Evolutionary conservation across 2,113 vertebrate species (phyloP), one percentile per base, ranked within the genome.

Genomic region (Beaufortia kweichowensis): DNA sequence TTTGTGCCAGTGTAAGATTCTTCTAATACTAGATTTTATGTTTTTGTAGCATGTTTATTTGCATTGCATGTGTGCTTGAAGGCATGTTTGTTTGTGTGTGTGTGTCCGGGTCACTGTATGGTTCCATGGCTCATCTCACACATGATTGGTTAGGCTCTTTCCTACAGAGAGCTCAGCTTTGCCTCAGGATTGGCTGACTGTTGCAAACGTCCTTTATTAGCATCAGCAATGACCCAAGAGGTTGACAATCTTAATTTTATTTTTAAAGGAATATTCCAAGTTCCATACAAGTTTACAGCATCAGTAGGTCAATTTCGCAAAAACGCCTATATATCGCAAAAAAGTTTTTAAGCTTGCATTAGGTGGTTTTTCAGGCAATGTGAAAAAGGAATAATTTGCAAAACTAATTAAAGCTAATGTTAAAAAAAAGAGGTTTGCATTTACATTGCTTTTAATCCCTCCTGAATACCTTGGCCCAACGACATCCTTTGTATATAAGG

Each of bases 71-170:
- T 28, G 2, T 48, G 55, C 35, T 66, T 39, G 19, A 77, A 77
- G 24, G 39, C 53, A 39, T 80, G 79, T 79, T 74, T 53, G 14
- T 72, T 29, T n/a, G 23, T 71, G 46, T 75, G 24, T 14, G 15
- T 55, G 74, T 63, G 82, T 29, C 72, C 72, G 77, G 80, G 74
- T 73, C 62, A 75, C 77, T 84, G 29, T 23, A 69, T 68, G 63
- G 70, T 72, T 78, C 60, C 57, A 4, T 85, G 83, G 83, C 76
- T 86, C 78, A 85, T 64, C 70, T 80, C 15, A 60, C 63, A 65
- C 61, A 60, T 72, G 17, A 59, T 77, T 84, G 81, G 82, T 82
- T 15, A 33, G 69, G 60, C 3, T 29, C 75, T 75, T 67, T 65
- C 33, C 65, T 82, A 67, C 50, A 33, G 79, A 71, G 55, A 63